phyloP scores from a whole-genome alignment of 2,113 vertebrate species.

The Ceyx melanurus region DNA sequence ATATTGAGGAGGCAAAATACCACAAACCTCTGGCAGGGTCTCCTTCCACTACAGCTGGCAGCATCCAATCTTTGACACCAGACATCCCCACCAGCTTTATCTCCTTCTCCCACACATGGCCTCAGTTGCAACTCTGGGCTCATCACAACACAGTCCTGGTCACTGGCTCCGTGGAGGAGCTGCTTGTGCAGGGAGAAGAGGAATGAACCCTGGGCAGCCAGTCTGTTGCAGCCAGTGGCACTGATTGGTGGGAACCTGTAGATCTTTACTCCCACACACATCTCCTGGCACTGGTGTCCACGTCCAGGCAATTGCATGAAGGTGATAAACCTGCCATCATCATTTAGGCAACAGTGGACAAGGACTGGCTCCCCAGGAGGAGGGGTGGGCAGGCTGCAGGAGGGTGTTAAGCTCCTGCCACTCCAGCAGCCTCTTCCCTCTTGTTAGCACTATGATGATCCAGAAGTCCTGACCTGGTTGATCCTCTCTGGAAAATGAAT shows the following conservation, averaged over 20 bases:
- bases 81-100: background rate
- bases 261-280: background rate
- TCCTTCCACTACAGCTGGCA: background rate
- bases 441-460: accelerated
- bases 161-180: background rate
- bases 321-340: background rate
- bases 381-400: background rate
- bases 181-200: background rate
- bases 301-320: background rate
- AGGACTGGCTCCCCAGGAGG: too few relatives aligned
- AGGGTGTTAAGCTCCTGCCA: background rate
- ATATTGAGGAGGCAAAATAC: background rate
- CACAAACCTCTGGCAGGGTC: background rate
- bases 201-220: background rate
- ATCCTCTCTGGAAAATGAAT: background rate
- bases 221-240: accelerated
- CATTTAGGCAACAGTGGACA: background rate
- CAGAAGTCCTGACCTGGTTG: background rate
- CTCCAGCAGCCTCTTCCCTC: background rate
- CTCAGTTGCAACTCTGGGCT: background rate
- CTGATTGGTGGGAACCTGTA: background rate
- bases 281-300: background rate
- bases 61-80: background rate
- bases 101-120: background rate
- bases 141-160: background rate